Base-by-base conservation (phyloP, 2,888 invertebrate species). In the Pomacea canaliculata region DNA sequence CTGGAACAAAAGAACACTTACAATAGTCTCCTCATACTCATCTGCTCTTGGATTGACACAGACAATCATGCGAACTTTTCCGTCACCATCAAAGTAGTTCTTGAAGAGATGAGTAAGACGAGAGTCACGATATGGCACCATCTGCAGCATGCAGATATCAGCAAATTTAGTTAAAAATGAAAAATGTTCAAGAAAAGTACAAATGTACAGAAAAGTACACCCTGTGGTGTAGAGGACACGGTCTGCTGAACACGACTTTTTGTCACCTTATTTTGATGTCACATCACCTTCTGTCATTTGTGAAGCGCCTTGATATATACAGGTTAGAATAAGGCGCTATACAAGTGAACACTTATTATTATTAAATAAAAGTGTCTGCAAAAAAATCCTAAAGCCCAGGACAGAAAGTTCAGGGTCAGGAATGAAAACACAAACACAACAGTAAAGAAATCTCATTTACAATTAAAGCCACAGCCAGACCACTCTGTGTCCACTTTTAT, bases 11-110 rank as follows among this genome's bases (percentile, higher is more conserved):
- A 19, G 27, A 19, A 63, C 10, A 91, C 93, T 90, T 91, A 95
- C 95, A 89, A 97, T 91, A 77, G 96, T 98, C 90, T 99, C 99
- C 90, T 99, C 98, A 86, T 95, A 98, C 89, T 99, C 98, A 76
- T 95, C 95, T 5, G 94, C 93, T 76, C 95, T 93, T 0, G 99
- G 99, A 92, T 99, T 99, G 9, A 97, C 94, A 90, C 99, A 99
- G 10, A 99, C 96, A 80, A 99, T 93, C 98, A 99, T 99, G 77
- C 95, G 93, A 0, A 99, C 97, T 87, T 95, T 95, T 0, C 99
- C 98, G 90, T 97, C 96, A 0, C 98, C 98, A 90, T 99, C 99
- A 90, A 99, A 99, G 92, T 95, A 99, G 89, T 96, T 98, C 90
- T 98, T 98, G 91, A 99, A 98, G 76, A 98, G 92, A 91, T 96